Base-by-base conservation (phyloP, 2,888 invertebrate genomes). In the Trissoscelio sp. region DNA sequence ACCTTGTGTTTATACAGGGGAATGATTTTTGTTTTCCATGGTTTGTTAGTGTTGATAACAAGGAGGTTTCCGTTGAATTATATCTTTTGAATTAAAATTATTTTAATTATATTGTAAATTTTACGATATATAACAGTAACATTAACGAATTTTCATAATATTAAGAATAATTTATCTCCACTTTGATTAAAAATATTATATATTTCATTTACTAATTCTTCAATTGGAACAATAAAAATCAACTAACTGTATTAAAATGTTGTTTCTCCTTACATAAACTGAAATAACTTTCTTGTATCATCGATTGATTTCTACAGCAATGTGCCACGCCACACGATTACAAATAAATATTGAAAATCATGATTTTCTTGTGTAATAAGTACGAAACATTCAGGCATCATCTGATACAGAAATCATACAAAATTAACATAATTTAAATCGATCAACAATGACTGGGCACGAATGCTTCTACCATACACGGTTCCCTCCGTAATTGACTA, bases 311-410 rank as follows among this genome's bases (percentile, higher is more conserved):
- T 62, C 46, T 46, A 46, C 12, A 62, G 46, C 22, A 31, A 12
- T 16, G 12, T 44, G 18, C 18, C 22, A 20, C 18, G 11, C 57
- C 18, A 16, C 55, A 46, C 37, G 28, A 20, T 55, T 34, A 37
- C 20, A 57, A 16, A 18, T 14, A 44, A 57, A 69, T 57, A 46
- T 69, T 57, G 57, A 69, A 69, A 69, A 69, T 69, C 69, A 69
- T 34, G 57, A 51, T 60, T 72, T 60, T 58, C 70, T 72, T 72
- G 70, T 72, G 70, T 51, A 72, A 72, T 51, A 39, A 55, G 66
- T 67, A 42, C 20, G 16, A 67, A 55, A 55, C 31, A 67, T 55
- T 55, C 55, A 12, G 48, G 18, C 37, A 48, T 57, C 57, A 46
- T 37, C 37, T 37, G 48, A 16, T 34, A 58, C 24, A 48, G 37